Evolutionary conservation across 1,140 invertebrate species (phyloP), one percentile per base, ranked within the genome.

Genomic region (Ips typographus): DNA sequence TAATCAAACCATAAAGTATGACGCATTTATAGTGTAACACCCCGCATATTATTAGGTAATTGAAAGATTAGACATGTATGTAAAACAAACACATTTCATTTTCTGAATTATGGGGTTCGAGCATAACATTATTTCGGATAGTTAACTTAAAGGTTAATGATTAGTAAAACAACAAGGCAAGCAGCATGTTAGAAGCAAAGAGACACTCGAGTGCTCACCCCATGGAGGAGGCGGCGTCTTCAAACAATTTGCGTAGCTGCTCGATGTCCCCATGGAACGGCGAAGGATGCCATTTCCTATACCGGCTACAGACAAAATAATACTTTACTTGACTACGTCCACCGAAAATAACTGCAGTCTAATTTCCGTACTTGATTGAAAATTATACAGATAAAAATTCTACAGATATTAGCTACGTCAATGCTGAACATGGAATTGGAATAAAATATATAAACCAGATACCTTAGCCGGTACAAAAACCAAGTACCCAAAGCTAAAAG

Each of bases 241-340:
- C 89, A 81, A 91, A 91, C 82, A 90, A 85, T 79, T 87, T 84
- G 81, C 87, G 84, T 77, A 91, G 82, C 79, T 87, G 88, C 75
- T 89, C 87, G 79, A 91, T 91, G 81, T 90, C 89, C 73, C 88
- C 88, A 65, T 87, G 86, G 84, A 90, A 89, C 77, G 88, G 82
- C 72, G 88, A 87, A 72, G 87, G 87, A 74, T 86, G 84, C 88
- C 88, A 89, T 82, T 86, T 85, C 81, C 86, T 87, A 82, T 88
- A 84, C 75, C 82, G 82, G 81, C 87, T 89, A 83, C 60, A 53
- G 60, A 76, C 3, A 70, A 69, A 70, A 49, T 22, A 22, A 22
- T 22, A 22, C 22, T 22, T 22, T 22, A 22, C 22, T 22, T 22
- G 40, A 56, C n/a, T 44, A 60, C n/a, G 39, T 43, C 40, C 43